Evolutionary conservation across 1,140 invertebrate genomes (phyloP), one percentile per base, ranked within the genome.

Genomic region (Lepidurus apus): DNA sequence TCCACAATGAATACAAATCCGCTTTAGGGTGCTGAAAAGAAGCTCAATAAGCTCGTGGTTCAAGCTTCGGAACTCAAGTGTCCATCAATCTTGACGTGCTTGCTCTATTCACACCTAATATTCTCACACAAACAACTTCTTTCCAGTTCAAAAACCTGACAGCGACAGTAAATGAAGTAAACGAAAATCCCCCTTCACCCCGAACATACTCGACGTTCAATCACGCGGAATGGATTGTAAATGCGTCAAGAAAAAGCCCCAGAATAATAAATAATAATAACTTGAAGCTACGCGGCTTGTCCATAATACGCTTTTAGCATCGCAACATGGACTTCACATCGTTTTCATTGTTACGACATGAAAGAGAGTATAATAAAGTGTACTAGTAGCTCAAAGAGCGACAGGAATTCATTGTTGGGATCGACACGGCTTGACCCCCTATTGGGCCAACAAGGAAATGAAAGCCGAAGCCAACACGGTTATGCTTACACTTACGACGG

Each of bases 101-200:
- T 21, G 53, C 53, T 65, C 53, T 65, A 65, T 65, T 65, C 53
- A 65, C 53, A 65, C 53, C 53, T 65, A 65, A 65, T 65, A 65
- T 65, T 65, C 53, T 65, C 53, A 65, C 13, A 17, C 9, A 65
- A 65, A 65, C 53, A 65, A 65, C 17, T 21, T 21, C 10, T 65
- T 65, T 13, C 6, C 53, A 9, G 53, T 65, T 13, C 0, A 21
- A 65, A 21, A 65, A 65, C 17, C n/a, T 65, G 53, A 65, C 53
- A 65, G 34, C 34, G 34, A 3, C 2, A 34, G 34, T 34, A 65
- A 65, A 65, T 65, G 34, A 34, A 34, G 34, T 3, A 34, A 65
- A 65, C 21, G 17, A 65, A 65, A 65, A 65, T 13, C 53, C 8
- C 53, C 53, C 53, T 65, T 65, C 53, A 34, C 34, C 34, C 34